A percentile compares a stretch with the other conserved stretches of the same genome.
These are phyloP conservation scores for Geococcyx californianus DNA, from an alignment of 2,113 vertebrate genomes.

Conservation along the genomic window DNA sequence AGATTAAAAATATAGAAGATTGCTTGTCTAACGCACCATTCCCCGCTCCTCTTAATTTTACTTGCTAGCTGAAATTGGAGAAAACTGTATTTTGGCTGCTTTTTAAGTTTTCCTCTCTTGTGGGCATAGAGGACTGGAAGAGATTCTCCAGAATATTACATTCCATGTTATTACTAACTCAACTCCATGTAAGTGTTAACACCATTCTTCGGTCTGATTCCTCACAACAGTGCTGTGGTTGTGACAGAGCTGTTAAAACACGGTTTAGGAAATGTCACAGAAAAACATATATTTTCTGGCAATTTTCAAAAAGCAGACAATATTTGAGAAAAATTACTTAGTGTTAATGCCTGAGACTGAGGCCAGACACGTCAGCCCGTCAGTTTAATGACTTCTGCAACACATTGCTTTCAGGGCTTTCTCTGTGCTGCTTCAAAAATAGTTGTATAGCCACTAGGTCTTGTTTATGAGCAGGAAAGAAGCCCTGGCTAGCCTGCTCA, in stretches of 20 bases:
- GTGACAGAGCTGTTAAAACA: background rate
- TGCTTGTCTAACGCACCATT: background rate
- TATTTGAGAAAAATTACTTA: background rate
- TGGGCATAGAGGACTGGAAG: background rate
- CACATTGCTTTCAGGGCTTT: background rate
- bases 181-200: background rate
- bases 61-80: background rate
- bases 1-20: background rate
- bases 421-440: background rate
- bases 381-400: background rate
- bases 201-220: background rate
- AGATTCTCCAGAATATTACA: background rate
- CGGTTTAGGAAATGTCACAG: background rate
- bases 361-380: background rate
- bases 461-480: background rate
- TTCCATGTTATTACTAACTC: background rate
- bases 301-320: background rate
- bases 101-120: background rate
- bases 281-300: background rate
- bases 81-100: background rate
- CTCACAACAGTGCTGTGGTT: background rate
- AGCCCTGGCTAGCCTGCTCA: background rate
- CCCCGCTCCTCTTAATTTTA: background rate
- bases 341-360: background rate
- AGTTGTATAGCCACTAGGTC: background rate